phyloP scores from a whole-genome alignment of 2,797 vertebrate genomes.

The Eurystomus glaucurus region DNA sequence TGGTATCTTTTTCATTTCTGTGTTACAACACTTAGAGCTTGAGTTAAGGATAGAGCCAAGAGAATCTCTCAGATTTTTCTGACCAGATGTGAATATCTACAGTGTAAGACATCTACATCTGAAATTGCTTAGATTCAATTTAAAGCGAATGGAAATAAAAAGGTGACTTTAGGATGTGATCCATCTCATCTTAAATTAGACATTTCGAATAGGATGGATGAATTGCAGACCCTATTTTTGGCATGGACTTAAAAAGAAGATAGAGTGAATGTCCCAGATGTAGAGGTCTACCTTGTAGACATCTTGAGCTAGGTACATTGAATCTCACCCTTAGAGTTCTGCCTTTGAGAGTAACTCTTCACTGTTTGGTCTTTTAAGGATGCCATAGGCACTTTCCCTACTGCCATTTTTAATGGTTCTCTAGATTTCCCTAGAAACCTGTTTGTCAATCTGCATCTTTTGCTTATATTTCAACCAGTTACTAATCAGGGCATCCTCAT shows the following conservation, averaged over 20 bases:
- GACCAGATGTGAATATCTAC: not conserved
- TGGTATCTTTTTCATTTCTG: not conserved
- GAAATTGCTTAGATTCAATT: not conserved
- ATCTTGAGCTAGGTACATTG: not conserved
- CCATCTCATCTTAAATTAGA: constrained; percentile 11
- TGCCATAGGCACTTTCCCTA: not conserved
- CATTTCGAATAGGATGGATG: not conserved
- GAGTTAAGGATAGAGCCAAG: not conserved
- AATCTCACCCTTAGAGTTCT: not conserved
- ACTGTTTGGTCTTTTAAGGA: not conserved
- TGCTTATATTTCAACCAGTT: not conserved
- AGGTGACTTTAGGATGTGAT: not conserved
- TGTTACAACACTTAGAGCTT: not conserved
- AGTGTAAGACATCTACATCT: not conserved
- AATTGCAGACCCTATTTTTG: constrained; percentile 13
- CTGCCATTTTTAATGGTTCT: not conserved
- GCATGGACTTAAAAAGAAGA: not conserved
- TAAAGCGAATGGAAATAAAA: constrained; percentile 17
- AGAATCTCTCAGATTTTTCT: not conserved
- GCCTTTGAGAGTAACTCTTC: not conserved
- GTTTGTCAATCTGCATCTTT: not conserved
- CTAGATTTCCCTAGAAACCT: not conserved
- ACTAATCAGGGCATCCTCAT: not conserved
- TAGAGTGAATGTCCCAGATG: not conserved
- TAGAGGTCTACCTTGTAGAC: not conserved